These are phyloP conservation scores for Cebus imitator DNA, from an alignment of 2,113 vertebrate genomes.

Conservation along the genomic window DNA sequence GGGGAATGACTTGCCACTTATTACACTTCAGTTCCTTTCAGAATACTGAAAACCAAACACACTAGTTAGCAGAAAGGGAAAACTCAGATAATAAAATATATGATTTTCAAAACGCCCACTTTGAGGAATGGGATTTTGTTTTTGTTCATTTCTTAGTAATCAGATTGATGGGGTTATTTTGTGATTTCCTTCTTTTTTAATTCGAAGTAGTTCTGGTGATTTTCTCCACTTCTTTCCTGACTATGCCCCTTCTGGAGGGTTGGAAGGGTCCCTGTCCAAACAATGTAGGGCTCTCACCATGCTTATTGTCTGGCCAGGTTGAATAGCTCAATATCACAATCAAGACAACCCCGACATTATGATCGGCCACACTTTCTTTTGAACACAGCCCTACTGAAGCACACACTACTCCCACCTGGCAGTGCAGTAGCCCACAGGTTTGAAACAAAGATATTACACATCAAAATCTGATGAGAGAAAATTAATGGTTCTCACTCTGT, in stretches of 20 bases:
- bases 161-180: not conserved
- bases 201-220: not conserved
- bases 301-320: constrained; percentile 14
- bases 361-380: constrained; percentile 66
- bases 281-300: not conserved
- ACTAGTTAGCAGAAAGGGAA: not conserved
- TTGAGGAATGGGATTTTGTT: not conserved
- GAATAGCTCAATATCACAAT: constrained; percentile 54
- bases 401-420: not conserved
- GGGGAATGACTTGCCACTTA: not conserved
- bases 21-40: not conserved
- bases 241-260: not conserved
- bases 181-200: not conserved
- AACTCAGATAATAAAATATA: not conserved
- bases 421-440: not conserved
- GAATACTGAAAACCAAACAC: not conserved
- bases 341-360: constrained; percentile 63
- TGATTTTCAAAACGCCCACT: not conserved
- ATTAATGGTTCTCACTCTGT: constrained; percentile 51
- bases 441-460: constrained; percentile 43
- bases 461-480: constrained; percentile 70
- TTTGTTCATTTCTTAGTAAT: not conserved
- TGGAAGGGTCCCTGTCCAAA: not conserved
- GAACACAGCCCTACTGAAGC: constrained; percentile 47
- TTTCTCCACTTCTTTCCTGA: not conserved